Evolutionary conservation across 2,888 invertebrate species (phyloP), one percentile per base, ranked within the genome.

Genomic region (Bedellia somnulentella): DNA sequence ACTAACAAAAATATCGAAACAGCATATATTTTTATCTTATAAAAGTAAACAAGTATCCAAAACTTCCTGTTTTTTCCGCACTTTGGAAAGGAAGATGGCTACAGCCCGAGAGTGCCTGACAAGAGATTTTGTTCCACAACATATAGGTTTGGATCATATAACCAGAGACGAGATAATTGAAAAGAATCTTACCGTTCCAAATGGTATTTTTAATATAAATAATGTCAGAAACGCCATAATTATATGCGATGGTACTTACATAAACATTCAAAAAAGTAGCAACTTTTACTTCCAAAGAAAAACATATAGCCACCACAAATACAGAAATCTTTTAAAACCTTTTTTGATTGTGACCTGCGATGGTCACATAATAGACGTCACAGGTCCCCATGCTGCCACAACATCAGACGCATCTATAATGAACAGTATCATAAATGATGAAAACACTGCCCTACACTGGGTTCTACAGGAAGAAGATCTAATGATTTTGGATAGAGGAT

Each of bases 221-320:
- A n/a, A n/a, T n/a, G n/a, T n/a, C n/a, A 18, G 15, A 15, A 18
- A 18, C 8, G 31, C 31, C 10, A 28, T 32, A n/a, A 4, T 28
- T n/a, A 24, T 32, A 10, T 21, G 13, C n/a, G 37, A 38, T 27
- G 38, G 33, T 18, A 36, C 38, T 10, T 38, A 38, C 30, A 9
- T 24, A 4, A 35, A 35, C 9, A 17, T 36, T 13, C 32, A 40
- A 31, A 36, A 32, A 29, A 27, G 27, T 23, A 8, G 24, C 8
- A 41, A 38, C 15, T 38, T 33, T 28, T 29, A 31, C 12, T 40
- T 36, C 30, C 34, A 40, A 34, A 39, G 34, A 26, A 25, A 32
- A 12, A 36, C 37, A 12, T 42, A 40, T 21, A 40, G 38, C 24
- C 15, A 37, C 8, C 42, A 41, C 24, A 44, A 44, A 34, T 41